These are phyloP conservation scores for Spodoptera litura DNA, from an alignment of 1,140 invertebrate genomes.

Conservation along the genomic window DNA sequence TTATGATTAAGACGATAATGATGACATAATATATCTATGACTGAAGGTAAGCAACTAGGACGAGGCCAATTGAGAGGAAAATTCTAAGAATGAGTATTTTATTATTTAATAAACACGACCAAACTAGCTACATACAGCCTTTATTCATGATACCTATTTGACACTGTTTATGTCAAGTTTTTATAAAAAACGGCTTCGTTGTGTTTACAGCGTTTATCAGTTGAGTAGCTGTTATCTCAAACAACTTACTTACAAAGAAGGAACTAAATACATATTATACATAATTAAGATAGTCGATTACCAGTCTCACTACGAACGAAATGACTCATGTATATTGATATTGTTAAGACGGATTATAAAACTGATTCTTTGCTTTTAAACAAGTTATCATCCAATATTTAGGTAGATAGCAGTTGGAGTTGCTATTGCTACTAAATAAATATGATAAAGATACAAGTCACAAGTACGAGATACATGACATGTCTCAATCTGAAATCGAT, in stretches of 20 bases:
- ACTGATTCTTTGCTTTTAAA: too few relatives aligned
- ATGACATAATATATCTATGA: neutral
- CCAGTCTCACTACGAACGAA: neutral
- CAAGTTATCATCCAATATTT: too few relatives aligned
- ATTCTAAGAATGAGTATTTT: neutral
- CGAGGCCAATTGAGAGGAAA: neutral
- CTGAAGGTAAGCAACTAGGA: neutral
- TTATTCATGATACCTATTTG: neutral
- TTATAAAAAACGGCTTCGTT: neutral
- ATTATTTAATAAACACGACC: neutral
- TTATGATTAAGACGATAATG: neutral
- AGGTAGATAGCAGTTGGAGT: too few relatives aligned
- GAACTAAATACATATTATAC: conserved; percentile 27
- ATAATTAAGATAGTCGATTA: conserved; percentile 5
- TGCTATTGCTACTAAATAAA: too few relatives aligned
- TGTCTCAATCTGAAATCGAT: too few relatives aligned
- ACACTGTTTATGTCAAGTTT: neutral
- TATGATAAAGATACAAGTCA: too few relatives aligned
- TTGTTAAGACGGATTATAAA: too few relatives aligned
- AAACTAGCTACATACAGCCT: neutral
- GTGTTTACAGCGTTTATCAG: conserved; percentile 27
- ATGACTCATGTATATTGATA: too few relatives aligned
- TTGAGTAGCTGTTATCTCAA: conserved; percentile 9
- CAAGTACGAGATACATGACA: too few relatives aligned
- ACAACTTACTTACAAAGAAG: conserved; percentile 5